Evolutionary conservation across 2,797 vertebrate genomes (phyloP).

Genomic region (Parotocinclus haroldoi): DNA sequence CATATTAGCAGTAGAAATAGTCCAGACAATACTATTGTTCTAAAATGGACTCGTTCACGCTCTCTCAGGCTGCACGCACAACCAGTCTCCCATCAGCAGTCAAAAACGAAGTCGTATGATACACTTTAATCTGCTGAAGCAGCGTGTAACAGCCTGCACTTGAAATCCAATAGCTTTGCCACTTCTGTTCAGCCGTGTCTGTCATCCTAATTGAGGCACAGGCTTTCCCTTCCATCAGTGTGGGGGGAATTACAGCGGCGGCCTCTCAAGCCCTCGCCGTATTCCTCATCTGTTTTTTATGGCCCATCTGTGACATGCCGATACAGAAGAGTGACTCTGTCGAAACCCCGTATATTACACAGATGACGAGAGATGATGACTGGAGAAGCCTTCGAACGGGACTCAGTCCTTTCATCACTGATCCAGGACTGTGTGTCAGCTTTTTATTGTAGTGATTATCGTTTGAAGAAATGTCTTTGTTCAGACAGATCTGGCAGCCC

Average conservation of each 20-base stretch:
- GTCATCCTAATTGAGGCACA: slow-evolving; percentile 8
- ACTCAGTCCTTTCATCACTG: not conserved
- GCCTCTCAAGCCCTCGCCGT: slow-evolving; percentile 4
- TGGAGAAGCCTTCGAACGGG: not conserved
- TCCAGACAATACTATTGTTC: too few species aligned
- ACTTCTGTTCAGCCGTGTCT: slow-evolving; percentile 3
- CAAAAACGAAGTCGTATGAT: slow-evolving; percentile 19
- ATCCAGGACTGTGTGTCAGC: not conserved
- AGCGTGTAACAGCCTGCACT: slow-evolving; percentile 20
- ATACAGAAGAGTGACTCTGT: slow-evolving; percentile 6
- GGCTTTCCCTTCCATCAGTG: slow-evolving; percentile 10
- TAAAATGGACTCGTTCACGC: not conserved
- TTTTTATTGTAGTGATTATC: slow-evolving; percentile 19
- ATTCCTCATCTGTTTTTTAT: slow-evolving; percentile 31
- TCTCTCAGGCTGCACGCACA: not conserved
- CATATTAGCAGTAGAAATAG: too few species aligned
- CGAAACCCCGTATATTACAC: slow-evolving; percentile 12
- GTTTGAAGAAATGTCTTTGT: slow-evolving; percentile 3
- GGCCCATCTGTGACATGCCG: slow-evolving; percentile 16
- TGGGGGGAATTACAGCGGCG: not conserved
- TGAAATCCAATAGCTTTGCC: slow-evolving; percentile 8
- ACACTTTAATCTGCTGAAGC: slow-evolving; percentile 26
- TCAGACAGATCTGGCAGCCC: not conserved
- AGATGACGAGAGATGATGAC: not conserved
- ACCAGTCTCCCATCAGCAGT: slow-evolving; percentile 12